Evolutionary conservation across 2,888 invertebrate species (phyloP).

Genomic region (Notodonta ziczac): DNA sequence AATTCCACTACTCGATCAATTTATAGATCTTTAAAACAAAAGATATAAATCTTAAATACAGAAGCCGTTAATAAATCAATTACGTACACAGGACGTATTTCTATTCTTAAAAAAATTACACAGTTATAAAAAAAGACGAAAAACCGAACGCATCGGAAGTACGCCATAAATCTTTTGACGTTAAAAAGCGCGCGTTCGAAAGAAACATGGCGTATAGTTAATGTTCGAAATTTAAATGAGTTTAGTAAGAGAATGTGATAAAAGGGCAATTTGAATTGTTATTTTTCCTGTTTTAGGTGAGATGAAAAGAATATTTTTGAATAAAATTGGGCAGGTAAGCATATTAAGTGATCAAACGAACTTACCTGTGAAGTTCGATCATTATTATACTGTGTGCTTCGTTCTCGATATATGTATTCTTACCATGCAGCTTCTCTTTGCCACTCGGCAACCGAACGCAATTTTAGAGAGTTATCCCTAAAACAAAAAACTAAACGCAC

Average conservation of each 20-base stretch:
- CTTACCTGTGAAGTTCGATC: too few species aligned
- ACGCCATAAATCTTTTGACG: constrained; percentile 59
- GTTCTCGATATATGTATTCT: too few species aligned
- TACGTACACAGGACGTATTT: constrained; percentile 25
- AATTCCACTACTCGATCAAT: not conserved
- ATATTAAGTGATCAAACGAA: too few species aligned
- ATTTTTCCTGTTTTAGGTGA: constrained; percentile 26
- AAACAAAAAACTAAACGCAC: too few species aligned
- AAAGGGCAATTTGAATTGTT: constrained; percentile 31
- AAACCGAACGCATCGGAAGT: constrained; percentile 60
- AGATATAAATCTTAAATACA: constrained; percentile 18
- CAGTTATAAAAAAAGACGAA: constrained; percentile 29
- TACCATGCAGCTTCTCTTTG: too few species aligned
- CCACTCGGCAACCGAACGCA: too few species aligned
- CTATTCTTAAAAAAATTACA: constrained; percentile 22
- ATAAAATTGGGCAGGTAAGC: not conserved
- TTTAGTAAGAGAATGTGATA: constrained; percentile 29
- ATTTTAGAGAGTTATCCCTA: too few species aligned
- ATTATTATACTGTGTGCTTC: too few species aligned
- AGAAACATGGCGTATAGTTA: constrained; percentile 33
- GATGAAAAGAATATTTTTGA: constrained; percentile 11
- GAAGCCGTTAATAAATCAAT: constrained; percentile 31
- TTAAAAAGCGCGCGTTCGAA: constrained; percentile 50
- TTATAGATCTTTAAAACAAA: not conserved
- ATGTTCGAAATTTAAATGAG: constrained; percentile 39